Conservation (phyloP, 92 coral and sea anemone species). For the Pocillopora grandis region DNA sequence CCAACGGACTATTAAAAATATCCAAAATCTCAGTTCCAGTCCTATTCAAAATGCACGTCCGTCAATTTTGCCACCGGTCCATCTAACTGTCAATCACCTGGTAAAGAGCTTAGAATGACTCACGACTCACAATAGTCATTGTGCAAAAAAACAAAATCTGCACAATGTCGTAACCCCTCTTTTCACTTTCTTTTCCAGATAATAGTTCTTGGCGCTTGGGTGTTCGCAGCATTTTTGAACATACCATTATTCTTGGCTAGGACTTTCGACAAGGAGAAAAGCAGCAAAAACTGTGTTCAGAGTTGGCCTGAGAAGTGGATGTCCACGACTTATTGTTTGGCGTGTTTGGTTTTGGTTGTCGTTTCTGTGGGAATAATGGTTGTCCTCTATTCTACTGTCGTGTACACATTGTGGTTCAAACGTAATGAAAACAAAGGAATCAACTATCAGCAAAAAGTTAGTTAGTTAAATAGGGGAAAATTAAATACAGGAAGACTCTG, state of each 20-base stretch:
- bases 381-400: neutral
- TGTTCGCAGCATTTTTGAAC: neutral
- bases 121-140: no score
- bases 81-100: no score
- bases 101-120: no score
- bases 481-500: no score
- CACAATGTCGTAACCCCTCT: no score
- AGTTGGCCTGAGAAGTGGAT: neutral
- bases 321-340: neutral
- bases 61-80: no score
- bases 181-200: neutral
- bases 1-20: no score
- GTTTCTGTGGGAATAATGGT: neutral
- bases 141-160: no score
- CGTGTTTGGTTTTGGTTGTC: neutral
- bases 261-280: neutral
- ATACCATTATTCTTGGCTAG: neutral
- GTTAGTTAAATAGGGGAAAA: neutral
- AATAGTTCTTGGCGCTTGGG: neutral
- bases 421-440: neutral
- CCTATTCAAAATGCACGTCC: no score
- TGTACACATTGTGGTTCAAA: neutral
- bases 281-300: neutral
- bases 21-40: no score
- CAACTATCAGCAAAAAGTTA: neutral